Base-by-base conservation (phyloP, 2,113 vertebrate species). In the Regulus satrapa region DNA sequence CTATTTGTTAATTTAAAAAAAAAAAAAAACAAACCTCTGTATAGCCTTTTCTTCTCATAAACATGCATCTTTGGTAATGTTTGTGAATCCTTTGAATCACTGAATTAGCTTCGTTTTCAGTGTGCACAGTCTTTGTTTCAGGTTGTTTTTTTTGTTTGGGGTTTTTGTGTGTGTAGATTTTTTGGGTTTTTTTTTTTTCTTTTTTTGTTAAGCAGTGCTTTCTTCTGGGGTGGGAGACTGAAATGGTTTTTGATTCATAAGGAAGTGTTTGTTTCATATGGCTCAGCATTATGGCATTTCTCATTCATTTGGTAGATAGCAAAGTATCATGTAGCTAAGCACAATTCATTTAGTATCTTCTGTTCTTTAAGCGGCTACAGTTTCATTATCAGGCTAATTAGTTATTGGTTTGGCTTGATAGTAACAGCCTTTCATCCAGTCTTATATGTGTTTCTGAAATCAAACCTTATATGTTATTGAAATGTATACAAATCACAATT, bases 281-380 rank as follows among this genome's bases (percentile, higher is more conserved):
- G 43, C 71, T 81, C 18, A 34, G 54, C 34, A 24, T 95, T 92
- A 49, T 81, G 89, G 85, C 10, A 64, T 76, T 90, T 94, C 77
- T 94, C 68, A 32, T 89, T 94, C 34, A 21, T 74, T 92, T 93
- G 75, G 45, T 38, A 83, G 82, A 64, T 71, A 93, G 67, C 46
- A 92, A 88, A 66, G 49, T 32, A 32, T 83, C 40, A n/a, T 7
- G 7, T 61, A 52, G n/a, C 61, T 84, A 62, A 88, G 29, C 12
- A 54, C 8, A 69, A 71, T 34, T 55, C 2, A 18, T 66, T 52
- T 67, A 61, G 15, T 69, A 14, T 38, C 40, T 81, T 66, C 34
- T 7, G 9, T 84, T 73, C 45, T 56, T 49, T 34, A 74, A 34
- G 48, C 41, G 43, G 4, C 34, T 77, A 77, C 23, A 46, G 10